These are phyloP conservation scores for Nasonia oneida DNA, from an alignment of 2,888 invertebrate genomes.

Conservation along the genomic window DNA sequence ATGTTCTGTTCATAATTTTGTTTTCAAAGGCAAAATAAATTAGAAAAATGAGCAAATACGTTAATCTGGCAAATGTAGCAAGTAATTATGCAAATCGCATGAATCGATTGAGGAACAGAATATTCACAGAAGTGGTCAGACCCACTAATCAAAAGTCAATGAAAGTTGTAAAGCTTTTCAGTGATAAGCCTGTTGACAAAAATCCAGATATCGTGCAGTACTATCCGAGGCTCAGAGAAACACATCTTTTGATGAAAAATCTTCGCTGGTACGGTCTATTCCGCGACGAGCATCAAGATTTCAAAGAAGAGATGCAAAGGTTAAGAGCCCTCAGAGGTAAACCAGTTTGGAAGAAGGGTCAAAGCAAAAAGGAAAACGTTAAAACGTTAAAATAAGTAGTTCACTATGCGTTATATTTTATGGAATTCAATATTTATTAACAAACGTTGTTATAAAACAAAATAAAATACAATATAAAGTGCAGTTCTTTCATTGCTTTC, in stretches of 20 bases:
- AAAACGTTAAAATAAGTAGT: constrained; percentile 22
- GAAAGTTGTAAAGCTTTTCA: constrained; percentile 90
- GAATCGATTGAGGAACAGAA: constrained; percentile 91
- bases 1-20: neutral
- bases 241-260: constrained; percentile 85
- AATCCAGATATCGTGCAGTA: constrained; percentile 88
- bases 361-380: constrained; percentile 54
- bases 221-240: constrained; percentile 92
- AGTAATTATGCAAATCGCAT: constrained; percentile 92
- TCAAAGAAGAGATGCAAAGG: constrained; percentile 91
- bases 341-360: constrained; percentile 74
- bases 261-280: constrained; percentile 89
- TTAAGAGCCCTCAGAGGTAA: constrained; percentile 89
- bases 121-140: constrained; percentile 92
- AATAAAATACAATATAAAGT: constrained; percentile 28
- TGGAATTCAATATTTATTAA: constrained; percentile 8
- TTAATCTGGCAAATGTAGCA: constrained; percentile 84
- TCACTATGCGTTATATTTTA: neutral
- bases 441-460: constrained; percentile 4
- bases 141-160: constrained; percentile 88
- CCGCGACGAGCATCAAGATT: constrained; percentile 94
- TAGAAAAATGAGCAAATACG: constrained; percentile 83
- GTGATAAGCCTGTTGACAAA: constrained; percentile 87
- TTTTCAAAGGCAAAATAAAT: neutral
- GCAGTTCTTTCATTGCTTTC: constrained; percentile 5